Evolutionary conservation across 2,113 vertebrate genomes (phyloP), one percentile per base, ranked within the genome.

Genomic region (Dicentrarchus labrax): DNA sequence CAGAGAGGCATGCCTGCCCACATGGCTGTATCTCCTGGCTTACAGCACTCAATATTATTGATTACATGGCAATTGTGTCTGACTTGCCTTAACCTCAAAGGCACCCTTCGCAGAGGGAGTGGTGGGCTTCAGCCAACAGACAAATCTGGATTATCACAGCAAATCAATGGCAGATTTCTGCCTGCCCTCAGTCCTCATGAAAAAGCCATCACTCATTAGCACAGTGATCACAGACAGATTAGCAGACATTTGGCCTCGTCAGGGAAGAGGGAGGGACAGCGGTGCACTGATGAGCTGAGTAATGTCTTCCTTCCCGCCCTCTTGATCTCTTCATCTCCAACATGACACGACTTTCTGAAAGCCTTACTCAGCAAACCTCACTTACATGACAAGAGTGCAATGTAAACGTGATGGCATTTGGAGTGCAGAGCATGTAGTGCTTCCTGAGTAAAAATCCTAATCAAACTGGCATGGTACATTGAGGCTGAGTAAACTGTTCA

Each of bases 21-120:
- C 72, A 80, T 36, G 62, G 79, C 75, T 76, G 53, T 61, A 87
- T 82, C 86, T 78, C 72, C 69, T 22, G 51, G 77, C 74, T 90
- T 76, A 84, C 82, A 80, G 68, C 72, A 89, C 89, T 91, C 83
- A 0, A 94, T 93, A 89, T 86, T 93, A 96, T 93, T 90, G 93
- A 95, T 94, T 92, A 88, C 72, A 88, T 84, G 36, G 83, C 83
- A 90, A 93, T 93, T 93, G 87, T 92, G 81, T 94, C 92, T 93
- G 92, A 92, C 92, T 94, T 78, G 90, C 86, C 85, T 93, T 91
- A 83, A 94, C 87, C 91, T 93, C 83, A 84, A 61, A 86, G 78
- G 83, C 65, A 74, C 77, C 43, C 36, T 76, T 77, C 85, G 85
- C 80, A 60, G 51, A 45, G 80, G 78, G 62, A 76, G 67, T 41